phyloP scores from a whole-genome alignment of 2,888 invertebrate species.

The Psylliodes chrysocephalus region DNA sequence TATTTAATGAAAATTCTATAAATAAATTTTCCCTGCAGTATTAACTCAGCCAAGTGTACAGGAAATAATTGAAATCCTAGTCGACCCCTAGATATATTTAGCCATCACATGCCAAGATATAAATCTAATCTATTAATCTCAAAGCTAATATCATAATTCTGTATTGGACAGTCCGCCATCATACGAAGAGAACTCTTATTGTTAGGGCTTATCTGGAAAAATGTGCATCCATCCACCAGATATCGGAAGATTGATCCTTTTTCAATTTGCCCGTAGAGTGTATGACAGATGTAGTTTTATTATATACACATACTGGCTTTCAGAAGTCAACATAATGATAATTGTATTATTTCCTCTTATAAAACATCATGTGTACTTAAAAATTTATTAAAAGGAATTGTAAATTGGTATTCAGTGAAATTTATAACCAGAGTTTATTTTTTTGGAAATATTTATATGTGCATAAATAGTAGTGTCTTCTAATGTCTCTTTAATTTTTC shows the following conservation, averaged over 20 bases:
- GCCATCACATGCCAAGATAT: constrained; percentile 25
- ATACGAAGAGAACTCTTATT: neutral
- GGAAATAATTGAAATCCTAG: constrained; percentile 1
- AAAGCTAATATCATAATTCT: constrained; percentile 27
- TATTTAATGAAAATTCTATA: too few relatives aligned
- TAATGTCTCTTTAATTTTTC: too few relatives aligned
- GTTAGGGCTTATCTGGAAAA: constrained; percentile 5
- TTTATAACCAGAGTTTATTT: too few relatives aligned
- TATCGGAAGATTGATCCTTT: neutral
- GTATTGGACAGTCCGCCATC: constrained; percentile 12
- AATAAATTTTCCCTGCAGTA: neutral
- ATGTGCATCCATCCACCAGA: neutral
- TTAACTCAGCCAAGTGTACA: constrained; percentile 4
- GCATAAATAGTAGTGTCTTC: too few relatives aligned
- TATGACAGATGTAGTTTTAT: constrained; percentile 3
- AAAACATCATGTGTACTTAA: too few relatives aligned
- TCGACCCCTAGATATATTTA: constrained; percentile 1
- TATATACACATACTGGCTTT: too few relatives aligned
- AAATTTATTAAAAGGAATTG: too few relatives aligned
- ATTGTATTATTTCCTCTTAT: too few relatives aligned
- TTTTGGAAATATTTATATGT: too few relatives aligned
- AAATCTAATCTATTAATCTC: constrained; percentile 28
- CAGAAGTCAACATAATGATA: too few relatives aligned
- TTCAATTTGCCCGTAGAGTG: constrained; percentile 1
- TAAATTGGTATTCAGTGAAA: too few relatives aligned